These are phyloP conservation scores for Tupiocoris notatus DNA, from an alignment of 2,888 invertebrate species.

Conservation along the genomic window DNA sequence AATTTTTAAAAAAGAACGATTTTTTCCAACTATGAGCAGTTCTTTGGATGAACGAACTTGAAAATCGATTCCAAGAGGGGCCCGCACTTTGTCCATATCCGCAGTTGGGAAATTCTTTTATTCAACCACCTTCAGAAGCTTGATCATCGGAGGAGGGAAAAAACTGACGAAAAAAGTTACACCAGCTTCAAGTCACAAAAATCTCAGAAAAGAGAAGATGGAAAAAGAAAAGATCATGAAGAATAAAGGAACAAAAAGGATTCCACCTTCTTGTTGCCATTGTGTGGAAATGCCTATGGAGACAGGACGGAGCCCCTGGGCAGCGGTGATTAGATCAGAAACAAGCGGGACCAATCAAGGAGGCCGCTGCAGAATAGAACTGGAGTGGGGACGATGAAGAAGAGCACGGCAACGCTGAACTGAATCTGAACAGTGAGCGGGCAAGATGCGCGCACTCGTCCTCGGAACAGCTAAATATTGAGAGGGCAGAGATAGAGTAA, in stretches of 20 bases:
- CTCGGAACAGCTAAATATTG: too few species aligned
- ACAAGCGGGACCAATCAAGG: slow-evolving; percentile 42
- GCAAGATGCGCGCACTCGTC: neutral
- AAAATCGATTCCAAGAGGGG: too few species aligned
- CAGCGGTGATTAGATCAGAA: slow-evolving; percentile 40
- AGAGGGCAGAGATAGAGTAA: too few species aligned
- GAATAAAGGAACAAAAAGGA: slow-evolving; percentile 24
- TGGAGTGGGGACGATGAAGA: neutral
- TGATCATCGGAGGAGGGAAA: too few species aligned
- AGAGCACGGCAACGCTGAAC: neutral
- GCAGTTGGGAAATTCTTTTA: neutral
- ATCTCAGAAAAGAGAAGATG: slow-evolving; percentile 3
- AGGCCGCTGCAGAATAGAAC: slow-evolving; percentile 6
- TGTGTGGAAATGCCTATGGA: slow-evolving; percentile 41
- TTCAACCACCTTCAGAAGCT: neutral
- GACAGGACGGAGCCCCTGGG: slow-evolving; percentile 39
- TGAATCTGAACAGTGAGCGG: neutral
- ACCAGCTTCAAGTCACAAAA: neutral
- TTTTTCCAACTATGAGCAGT: too few species aligned
- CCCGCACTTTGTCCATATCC: too few species aligned
- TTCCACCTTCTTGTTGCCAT: slow-evolving; percentile 39
- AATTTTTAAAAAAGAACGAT: too few species aligned
- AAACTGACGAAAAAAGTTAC: neutral
- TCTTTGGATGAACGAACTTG: too few species aligned
- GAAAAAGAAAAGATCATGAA: slow-evolving; percentile 10